Evolutionary conservation across 2,797 vertebrate species (phyloP).

Genomic region (Lagodon rhomboides): DNA sequence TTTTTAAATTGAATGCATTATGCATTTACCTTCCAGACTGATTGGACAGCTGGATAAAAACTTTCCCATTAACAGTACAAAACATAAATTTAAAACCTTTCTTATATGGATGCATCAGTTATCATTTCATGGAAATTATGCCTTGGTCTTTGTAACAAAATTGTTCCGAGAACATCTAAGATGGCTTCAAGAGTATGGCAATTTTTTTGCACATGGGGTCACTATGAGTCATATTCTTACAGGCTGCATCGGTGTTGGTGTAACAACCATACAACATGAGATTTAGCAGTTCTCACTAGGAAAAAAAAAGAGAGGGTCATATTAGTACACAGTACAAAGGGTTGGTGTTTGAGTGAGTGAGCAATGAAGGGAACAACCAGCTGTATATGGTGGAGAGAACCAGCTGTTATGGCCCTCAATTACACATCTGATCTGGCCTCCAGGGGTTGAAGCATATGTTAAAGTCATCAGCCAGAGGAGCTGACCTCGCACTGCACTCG

Average conservation of each 20-base stretch:
- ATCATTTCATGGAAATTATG: neutral
- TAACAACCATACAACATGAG: constrained; percentile 5
- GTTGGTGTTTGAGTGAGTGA: constrained; percentile 49
- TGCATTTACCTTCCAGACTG: too few species aligned
- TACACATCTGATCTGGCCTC: constrained; percentile 70
- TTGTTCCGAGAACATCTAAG: neutral
- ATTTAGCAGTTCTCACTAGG: constrained; percentile 13
- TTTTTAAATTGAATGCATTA: too few species aligned
- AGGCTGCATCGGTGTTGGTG: neutral
- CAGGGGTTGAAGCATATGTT: constrained; percentile 70
- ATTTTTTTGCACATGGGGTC: constrained; percentile 10
- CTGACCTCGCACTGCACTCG: constrained; percentile 55
- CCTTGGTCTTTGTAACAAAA: neutral
- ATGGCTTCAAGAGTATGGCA: neutral
- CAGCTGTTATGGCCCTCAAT: constrained; percentile 72
- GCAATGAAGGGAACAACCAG: constrained; percentile 66
- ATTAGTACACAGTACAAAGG: constrained; percentile 41
- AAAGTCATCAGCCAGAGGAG: constrained; percentile 42
- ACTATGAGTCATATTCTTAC: neutral
- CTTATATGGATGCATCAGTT: neutral
- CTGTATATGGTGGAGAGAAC: constrained; percentile 52
- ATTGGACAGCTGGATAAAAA: too few species aligned
- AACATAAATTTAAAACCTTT: neutral
- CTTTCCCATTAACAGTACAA: neutral
- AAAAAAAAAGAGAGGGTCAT: constrained; percentile 30